Percentiles rank a stretch among this genome's conserved stretches.
Evolutionary conservation across 2,797 vertebrate genomes (phyloP).

Genomic region (Onychomys torridus): DNA sequence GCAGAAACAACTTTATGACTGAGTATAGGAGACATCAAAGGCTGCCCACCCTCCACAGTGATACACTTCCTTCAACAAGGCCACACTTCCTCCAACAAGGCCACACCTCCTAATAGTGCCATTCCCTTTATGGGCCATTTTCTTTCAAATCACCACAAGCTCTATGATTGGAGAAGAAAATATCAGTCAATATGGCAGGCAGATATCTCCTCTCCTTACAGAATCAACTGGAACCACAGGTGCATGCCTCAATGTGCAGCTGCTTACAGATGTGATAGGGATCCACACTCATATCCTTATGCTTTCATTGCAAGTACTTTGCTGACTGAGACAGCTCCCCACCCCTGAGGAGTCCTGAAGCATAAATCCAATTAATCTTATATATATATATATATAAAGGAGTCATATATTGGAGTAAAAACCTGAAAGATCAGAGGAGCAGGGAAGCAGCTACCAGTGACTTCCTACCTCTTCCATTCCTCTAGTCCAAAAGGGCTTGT

Average conservation of each 20-base stretch:
- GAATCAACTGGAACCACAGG: background rate
- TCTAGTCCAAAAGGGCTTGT: no score
- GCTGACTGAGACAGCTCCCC: background rate
- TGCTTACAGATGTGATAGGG: background rate
- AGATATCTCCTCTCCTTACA: background rate
- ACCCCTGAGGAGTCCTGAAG: background rate
- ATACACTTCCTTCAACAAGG: background rate
- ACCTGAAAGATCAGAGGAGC: no score
- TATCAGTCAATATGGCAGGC: background rate
- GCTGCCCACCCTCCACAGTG: background rate
- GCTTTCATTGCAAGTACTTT: background rate
- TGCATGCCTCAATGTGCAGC: background rate
- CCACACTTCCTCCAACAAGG: background rate
- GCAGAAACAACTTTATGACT: background rate
- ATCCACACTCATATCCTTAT: background rate
- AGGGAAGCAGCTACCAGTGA: no score
- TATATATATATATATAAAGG: no score
- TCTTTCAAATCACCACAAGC: background rate
- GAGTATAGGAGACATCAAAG: background rate
- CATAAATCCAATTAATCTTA: no score
- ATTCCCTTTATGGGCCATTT: background rate
- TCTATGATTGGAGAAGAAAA: background rate
- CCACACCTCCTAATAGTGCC: background rate
- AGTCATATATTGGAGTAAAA: no score
- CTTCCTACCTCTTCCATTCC: no score